phyloP scores from a whole-genome alignment of 2,113 vertebrate genomes.

The Albula glossodonta region DNA sequence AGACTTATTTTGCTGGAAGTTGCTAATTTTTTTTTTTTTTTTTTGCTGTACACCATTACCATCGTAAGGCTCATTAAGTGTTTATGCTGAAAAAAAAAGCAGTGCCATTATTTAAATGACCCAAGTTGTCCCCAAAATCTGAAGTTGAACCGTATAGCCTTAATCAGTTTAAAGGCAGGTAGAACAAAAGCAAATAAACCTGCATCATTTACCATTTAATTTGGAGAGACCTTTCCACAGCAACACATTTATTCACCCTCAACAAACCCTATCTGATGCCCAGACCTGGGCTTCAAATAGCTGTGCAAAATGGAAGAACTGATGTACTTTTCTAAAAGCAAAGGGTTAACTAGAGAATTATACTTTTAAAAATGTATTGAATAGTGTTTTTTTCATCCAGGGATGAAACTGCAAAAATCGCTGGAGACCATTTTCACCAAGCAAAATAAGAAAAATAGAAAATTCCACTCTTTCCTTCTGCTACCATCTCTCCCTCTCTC shows the following conservation, averaged over 20 bases:
- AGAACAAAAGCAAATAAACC: background rate
- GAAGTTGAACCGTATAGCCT: background rate
- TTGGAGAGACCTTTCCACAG: background rate
- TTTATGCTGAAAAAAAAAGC: background rate
- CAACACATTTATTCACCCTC: background rate
- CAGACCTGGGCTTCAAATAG: no score
- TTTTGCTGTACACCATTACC: background rate
- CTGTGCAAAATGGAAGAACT: background rate
- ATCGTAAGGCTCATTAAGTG: background rate
- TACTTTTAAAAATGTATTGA: background rate
- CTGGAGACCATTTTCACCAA: constrained; percentile 34
- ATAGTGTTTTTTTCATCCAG: background rate
- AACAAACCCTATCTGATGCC: background rate
- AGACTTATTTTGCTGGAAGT: background rate
- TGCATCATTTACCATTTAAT: background rate
- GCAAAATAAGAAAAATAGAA: constrained; percentile 32
- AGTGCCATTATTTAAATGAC: background rate
- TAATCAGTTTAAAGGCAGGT: background rate
- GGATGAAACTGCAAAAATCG: constrained; percentile 29
- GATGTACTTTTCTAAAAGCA: background rate
- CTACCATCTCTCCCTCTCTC: constrained; percentile 58
- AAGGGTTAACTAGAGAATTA: background rate
- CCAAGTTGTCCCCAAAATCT: background rate
- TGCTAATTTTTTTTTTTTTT: background rate
- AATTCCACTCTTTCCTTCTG: constrained; percentile 37